Percentiles rank a stretch among this genome's conserved stretches.
These are phyloP conservation scores for Acridotheres tristis DNA, from an alignment of 2,797 vertebrate species.

Conservation along the genomic window DNA sequence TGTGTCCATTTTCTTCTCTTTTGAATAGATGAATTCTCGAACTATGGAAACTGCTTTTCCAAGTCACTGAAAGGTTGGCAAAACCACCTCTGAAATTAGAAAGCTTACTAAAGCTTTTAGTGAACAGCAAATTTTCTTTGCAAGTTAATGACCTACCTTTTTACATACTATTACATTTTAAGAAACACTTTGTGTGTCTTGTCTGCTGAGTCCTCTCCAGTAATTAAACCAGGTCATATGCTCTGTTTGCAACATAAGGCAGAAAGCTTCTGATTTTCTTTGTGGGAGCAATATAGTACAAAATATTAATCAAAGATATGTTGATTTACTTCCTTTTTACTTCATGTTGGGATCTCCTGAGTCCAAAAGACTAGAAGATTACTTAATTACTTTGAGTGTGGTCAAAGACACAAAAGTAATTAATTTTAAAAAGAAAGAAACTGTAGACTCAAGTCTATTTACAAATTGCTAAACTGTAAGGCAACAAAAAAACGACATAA, in stretches of 20 bases:
- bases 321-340: not conserved
- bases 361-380: not conserved
- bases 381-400: not conserved
- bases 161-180: not conserved
- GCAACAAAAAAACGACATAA: not conserved
- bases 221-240: not conserved
- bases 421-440: not conserved
- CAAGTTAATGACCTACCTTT: not conserved
- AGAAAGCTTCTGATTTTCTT: not conserved
- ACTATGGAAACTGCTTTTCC: not conserved
- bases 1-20: not conserved
- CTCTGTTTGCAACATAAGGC: not conserved
- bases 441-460: not conserved
- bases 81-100: not conserved
- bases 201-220: not conserved
- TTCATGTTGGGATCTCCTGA: not conserved
- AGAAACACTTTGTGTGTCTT: not conserved
- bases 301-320: not conserved
- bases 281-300: not conserved
- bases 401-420: not conserved
- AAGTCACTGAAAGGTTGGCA: not conserved
- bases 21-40: not conserved
- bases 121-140: not conserved
- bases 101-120: not conserved
- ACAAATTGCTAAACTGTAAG: not conserved